Conservation (phyloP, 2,888 invertebrate genomes). For the Caenorhabditis imperialis region DNA sequence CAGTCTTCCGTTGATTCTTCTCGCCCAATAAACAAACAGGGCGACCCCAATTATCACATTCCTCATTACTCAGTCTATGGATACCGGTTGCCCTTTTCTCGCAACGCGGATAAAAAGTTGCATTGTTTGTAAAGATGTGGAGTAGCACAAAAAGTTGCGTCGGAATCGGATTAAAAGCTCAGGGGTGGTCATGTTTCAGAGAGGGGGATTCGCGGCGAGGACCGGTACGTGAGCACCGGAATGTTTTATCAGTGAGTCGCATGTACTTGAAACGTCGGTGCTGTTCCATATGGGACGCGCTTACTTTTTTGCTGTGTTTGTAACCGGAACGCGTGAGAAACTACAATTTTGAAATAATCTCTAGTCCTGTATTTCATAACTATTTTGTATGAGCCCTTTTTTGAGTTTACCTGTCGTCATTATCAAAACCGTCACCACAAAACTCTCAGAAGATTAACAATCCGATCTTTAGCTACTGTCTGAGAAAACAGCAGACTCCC, state of each 20-base stretch:
- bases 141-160: slow-evolving; percentile 47
- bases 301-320: no score
- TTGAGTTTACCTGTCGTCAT: no score
- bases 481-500: no score
- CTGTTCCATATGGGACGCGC: slow-evolving; percentile 20
- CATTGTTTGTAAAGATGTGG: slow-evolving; percentile 14
- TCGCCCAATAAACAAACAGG: slow-evolving; percentile 42
- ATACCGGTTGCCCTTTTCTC: slow-evolving; percentile 50
- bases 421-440: no score
- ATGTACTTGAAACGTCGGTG: slow-evolving; percentile 36
- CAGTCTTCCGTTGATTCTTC: slow-evolving; percentile 46
- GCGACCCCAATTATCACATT: slow-evolving; percentile 49
- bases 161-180: slow-evolving; percentile 52
- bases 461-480: no score
- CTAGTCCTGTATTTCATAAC: no score
- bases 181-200: slow-evolving; percentile 50
- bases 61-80: slow-evolving; percentile 38
- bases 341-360: no score
- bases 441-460: no score
- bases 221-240: slow-evolving; percentile 48
- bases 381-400: no score
- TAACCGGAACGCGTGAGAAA: no score
- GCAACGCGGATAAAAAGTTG: slow-evolving; percentile 37
- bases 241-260: slow-evolving; percentile 41
- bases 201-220: slow-evolving; percentile 19